Conservation (phyloP, 2,888 invertebrate genomes). For the Acrocyrtus sp. region DNA sequence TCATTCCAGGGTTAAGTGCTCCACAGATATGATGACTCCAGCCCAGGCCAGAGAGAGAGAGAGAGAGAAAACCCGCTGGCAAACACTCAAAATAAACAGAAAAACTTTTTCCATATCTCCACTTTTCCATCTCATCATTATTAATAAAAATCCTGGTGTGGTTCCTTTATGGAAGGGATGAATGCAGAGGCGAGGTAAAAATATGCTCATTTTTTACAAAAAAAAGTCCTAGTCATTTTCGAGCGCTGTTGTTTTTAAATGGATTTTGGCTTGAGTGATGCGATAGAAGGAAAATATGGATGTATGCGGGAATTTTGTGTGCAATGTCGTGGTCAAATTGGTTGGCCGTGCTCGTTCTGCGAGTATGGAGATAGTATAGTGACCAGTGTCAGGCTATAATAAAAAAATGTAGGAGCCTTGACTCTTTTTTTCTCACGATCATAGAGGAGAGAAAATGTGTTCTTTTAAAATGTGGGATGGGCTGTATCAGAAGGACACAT, state of each 20-base stretch:
- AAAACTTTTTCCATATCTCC: neutral
- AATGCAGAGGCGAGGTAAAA: slow-evolving; percentile 3
- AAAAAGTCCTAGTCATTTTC: too few relatives aligned
- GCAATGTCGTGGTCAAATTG: too few relatives aligned
- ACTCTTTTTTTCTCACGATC: neutral
- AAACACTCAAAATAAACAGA: slow-evolving; percentile 32
- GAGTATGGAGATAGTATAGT: too few relatives aligned
- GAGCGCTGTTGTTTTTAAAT: too few relatives aligned
- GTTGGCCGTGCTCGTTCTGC: too few relatives aligned
- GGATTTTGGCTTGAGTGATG: too few relatives aligned
- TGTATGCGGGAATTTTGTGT: too few relatives aligned
- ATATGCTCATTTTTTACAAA: neutral
- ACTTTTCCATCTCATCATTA: slow-evolving; percentile 1
- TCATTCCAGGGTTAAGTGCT: slow-evolving; percentile 37
- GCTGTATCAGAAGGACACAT: too few relatives aligned
- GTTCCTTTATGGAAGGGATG: too few relatives aligned
- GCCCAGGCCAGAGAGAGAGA: too few relatives aligned
- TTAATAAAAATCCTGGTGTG: slow-evolving; percentile 1
- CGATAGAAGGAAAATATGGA: too few relatives aligned
- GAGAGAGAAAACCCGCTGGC: slow-evolving; percentile 37
- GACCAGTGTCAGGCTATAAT: too few relatives aligned
- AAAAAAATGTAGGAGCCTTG: neutral
- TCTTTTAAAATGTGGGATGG: slow-evolving; percentile 8
- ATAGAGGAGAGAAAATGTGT: neutral
- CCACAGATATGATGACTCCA: slow-evolving; percentile 10